A percentile compares a stretch with the other conserved stretches of the same genome.
These are phyloP conservation scores for Nemurella pictetii DNA, from an alignment of 2,888 invertebrate species.

Conservation along the genomic window DNA sequence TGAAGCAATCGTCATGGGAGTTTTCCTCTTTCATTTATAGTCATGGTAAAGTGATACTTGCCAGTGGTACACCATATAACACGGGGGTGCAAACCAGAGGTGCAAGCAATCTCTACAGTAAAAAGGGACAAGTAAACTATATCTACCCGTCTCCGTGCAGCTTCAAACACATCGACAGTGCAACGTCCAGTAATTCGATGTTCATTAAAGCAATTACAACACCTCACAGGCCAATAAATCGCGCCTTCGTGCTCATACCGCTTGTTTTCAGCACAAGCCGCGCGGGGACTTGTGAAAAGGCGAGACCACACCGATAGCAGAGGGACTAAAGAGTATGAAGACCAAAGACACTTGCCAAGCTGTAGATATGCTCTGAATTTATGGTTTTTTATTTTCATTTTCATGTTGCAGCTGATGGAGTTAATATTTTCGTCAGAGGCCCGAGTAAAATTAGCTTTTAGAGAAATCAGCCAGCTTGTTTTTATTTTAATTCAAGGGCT, in stretches of 20 bases:
- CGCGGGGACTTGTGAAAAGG: not conserved
- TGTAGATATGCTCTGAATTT: no score
- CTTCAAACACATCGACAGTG: not conserved
- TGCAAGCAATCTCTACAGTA: not conserved
- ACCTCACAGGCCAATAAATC: not conserved
- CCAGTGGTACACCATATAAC: no score
- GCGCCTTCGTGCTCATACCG: not conserved
- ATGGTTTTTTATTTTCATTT: no score
- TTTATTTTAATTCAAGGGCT: not conserved
- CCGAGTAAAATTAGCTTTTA: not conserved
- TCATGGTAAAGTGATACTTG: no score
- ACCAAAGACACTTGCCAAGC: no score
- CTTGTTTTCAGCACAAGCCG: not conserved
- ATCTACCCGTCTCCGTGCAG: not conserved
- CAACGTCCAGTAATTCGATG: not conserved
- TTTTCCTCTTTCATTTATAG: no score
- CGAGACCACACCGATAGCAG: not conserved
- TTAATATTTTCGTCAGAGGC: not conserved
- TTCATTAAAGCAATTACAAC: not conserved
- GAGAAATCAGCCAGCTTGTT: not conserved
- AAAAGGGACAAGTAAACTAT: not conserved
- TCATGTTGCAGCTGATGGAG: not conserved
- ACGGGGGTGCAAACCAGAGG: no score
- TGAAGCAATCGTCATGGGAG: no score
- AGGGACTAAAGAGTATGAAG: not conserved